These are phyloP conservation scores for Limenitis camilla DNA, from an alignment of 2,888 invertebrate species.

Conservation along the genomic window DNA sequence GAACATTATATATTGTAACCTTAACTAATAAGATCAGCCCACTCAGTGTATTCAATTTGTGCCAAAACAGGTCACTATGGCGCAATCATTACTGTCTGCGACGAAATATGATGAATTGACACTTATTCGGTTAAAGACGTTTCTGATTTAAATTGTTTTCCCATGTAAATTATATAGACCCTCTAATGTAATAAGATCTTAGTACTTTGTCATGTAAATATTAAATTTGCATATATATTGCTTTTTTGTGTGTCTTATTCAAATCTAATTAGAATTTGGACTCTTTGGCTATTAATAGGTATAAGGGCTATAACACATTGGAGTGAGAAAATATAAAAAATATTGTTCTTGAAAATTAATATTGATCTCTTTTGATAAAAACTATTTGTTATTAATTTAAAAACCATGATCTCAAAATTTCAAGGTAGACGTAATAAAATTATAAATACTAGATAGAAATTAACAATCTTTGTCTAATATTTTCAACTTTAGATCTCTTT, in stretches of 20 bases:
- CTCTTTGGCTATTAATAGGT: neutral
- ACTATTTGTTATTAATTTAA: too few species aligned
- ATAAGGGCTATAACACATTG: neutral
- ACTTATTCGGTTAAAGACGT: conserved; percentile 1
- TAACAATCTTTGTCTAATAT: too few species aligned
- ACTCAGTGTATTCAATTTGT: conserved; percentile 40
- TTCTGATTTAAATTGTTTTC: neutral
- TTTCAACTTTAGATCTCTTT: too few species aligned
- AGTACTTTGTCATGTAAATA: conserved; percentile 46
- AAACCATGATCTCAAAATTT: too few species aligned
- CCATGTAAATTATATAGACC: neutral
- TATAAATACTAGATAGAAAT: too few species aligned
- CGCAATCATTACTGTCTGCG: conserved; percentile 48
- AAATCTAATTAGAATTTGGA: conserved; percentile 6
- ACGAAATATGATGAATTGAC: conserved; percentile 24
- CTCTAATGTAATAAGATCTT: neutral
- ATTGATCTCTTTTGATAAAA: too few species aligned
- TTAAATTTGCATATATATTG: conserved; percentile 44
- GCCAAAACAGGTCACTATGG: conserved; percentile 45
- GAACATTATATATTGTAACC: conserved; percentile 29
- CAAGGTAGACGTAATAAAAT: too few species aligned
- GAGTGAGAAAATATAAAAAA: neutral
- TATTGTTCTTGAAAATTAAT: too few species aligned
- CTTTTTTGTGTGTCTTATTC: conserved; percentile 30
- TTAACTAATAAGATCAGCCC: conserved; percentile 53